Evolutionary conservation across 2,113 vertebrate genomes (phyloP), one percentile per base, ranked within the genome.

Genomic region (Cyrtonyx montezumae): DNA sequence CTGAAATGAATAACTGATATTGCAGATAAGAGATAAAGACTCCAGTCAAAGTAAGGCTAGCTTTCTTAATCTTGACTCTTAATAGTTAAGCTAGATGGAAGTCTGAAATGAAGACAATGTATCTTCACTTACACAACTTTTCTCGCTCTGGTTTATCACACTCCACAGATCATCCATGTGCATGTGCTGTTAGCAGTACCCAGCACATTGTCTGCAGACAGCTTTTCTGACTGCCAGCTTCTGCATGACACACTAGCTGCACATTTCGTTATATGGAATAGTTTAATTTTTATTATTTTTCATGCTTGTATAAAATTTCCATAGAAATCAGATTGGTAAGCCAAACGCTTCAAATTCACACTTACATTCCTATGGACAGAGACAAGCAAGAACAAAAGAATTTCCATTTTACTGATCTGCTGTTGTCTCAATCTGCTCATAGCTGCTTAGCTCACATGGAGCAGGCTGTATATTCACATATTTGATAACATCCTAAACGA

Each of bases 201-300:
- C 55, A 67, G 82, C 56, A 69, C 32, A 11, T 2, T 6, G 17
- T 19, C 36, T 77, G 48, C 59, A 80, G 65, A 30, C n/a, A 78
- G 56, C 30, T 71, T 69, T 74, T 56, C 79, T 59, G 46, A 81
- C 28, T 46, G 71, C 74, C 73, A 74, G 55, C 34, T 68, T 71
- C 76, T 0, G 1, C 40, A 8, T 65, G 22, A 1, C 1, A 40
- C 1, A 1, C 3, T 0, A 19, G 13, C 53, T 81, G 77, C 88
- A 51, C 21, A 30, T 71, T 91, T 78, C 48, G 68, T 81, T 75
- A 40, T 17, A 56, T 40, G 16, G 43, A 91, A 51, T 30, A 78
- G 32, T 30, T 80, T 56, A 59, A 79, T 88, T 90, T 86, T n/a
- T 55, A 43, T 9, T 32, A 32, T 22, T 79, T 79, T 77, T 42